Evolutionary conservation across 2,797 vertebrate genomes (phyloP), one percentile per base, ranked within the genome.

Genomic region (Smutsia gigantea): DNA sequence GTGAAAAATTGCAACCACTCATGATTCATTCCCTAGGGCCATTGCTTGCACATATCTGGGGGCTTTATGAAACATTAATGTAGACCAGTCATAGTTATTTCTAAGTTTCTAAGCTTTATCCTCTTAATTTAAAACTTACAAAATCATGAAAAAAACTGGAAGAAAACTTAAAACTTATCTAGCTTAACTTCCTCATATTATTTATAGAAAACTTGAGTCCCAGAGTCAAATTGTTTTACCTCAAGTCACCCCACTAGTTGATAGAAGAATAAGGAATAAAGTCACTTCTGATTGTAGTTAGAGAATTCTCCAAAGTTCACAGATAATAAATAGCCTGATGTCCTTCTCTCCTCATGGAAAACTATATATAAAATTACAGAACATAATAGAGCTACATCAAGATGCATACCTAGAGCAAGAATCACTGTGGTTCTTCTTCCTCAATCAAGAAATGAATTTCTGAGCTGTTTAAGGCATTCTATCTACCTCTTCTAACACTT

Each of bases 1-100:
- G 93, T 95, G 77, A 96, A 97, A 97, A 96, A 93, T 95, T 77
- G 93, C 55, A 93, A 37, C 18, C 34, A 87, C 17, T 87, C 39
- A 66, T 18, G 69, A 82, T 88, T 89, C 75, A 72, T 42, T 95
- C 96, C 59, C 49, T 34, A 42, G 4, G n/a, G 83, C 21, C 21
- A 34, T 61, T 75, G 63, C 93, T 86, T 95, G 46, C 29, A 77
- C 39, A 87, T 31, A 68, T 90, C 68, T 72, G 11, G 49, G 87
- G 34, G 46, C 19, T 79, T 17, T 39, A 74, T 71, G 29, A 78
- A 96, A 86, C 55, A 97, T 93, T 94, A 86, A 90, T 83, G 68
- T 88, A 82, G 55, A 90, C 23, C 53, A 84, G 39, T 82, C 69
- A 68, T n/a, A 12, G 31, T 95, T 96, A 89, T 89, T 94, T 96